Evolutionary conservation across 2,113 vertebrate species (phyloP).

Genomic region (Coryphaenoides rupestris): DNA sequence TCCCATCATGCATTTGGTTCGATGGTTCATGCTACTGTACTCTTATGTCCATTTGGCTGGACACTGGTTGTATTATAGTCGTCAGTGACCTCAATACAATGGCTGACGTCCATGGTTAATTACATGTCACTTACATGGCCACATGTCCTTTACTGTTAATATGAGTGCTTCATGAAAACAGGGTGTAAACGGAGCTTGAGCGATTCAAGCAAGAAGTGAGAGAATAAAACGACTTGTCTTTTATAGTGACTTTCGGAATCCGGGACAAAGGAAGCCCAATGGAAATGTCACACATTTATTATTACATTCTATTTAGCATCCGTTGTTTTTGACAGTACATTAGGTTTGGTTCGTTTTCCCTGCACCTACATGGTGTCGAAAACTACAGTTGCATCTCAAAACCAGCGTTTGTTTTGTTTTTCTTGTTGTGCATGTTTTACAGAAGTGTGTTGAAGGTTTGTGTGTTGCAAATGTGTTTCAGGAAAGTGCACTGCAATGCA

Average conservation of each 20-base stretch:
- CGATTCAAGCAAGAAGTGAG: constrained; percentile 52
- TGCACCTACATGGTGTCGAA: constrained; percentile 40
- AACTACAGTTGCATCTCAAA: constrained; percentile 53
- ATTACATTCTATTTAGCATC: constrained; percentile 60
- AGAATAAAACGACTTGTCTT: constrained; percentile 38
- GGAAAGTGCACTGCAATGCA: constrained; percentile 53
- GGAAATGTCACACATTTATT: constrained; percentile 52
- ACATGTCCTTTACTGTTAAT: constrained; percentile 62
- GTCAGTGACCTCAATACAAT: constrained; percentile 52
- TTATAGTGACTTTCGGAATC: constrained; percentile 14
- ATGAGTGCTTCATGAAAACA: constrained; percentile 53
- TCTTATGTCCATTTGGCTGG: constrained; percentile 54
- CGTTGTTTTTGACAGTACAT: constrained; percentile 24
- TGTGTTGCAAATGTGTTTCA: constrained; percentile 29
- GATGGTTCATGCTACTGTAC: constrained; percentile 74
- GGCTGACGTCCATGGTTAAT: constrained; percentile 53
- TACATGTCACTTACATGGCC: constrained; percentile 50
- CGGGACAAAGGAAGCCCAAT: constrained; percentile 49
- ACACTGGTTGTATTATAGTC: constrained; percentile 44
- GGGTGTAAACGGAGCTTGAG: constrained; percentile 61
- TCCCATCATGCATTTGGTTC: constrained; percentile 76
- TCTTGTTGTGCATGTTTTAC: constrained; percentile 53
- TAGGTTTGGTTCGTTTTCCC: constrained; percentile 45
- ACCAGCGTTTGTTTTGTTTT: constrained; percentile 11
- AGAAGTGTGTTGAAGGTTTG: constrained; percentile 34